Evolutionary conservation across 2,888 invertebrate genomes (phyloP).

Genomic region (Hemithea aestivaria): DNA sequence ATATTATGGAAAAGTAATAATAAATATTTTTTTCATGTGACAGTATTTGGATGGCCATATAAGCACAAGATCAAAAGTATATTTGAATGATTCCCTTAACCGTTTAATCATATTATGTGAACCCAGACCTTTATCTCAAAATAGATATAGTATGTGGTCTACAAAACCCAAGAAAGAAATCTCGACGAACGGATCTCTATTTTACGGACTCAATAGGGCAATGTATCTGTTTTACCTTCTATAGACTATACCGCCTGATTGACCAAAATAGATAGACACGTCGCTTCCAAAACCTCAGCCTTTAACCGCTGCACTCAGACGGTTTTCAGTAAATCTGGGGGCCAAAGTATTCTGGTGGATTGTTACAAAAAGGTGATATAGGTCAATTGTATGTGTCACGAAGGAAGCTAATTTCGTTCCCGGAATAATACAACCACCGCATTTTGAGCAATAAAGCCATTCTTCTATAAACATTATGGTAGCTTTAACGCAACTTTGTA

Average conservation of each 20-base stretch:
- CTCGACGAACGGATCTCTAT: slow-evolving; percentile 35
- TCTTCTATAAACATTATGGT: slow-evolving; percentile 56
- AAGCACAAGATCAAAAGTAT: too few relatives aligned
- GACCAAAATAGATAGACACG: slow-evolving; percentile 29
- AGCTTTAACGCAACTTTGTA: slow-evolving; percentile 53
- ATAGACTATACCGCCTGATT: slow-evolving; percentile 22
- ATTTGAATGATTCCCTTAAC: too few relatives aligned
- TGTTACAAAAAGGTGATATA: slow-evolving; percentile 52
- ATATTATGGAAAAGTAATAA: too few relatives aligned
- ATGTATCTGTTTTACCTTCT: slow-evolving; percentile 35
- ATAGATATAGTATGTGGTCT: too few relatives aligned
- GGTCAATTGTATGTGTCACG: slow-evolving; percentile 64
- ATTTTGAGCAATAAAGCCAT: slow-evolving; percentile 66
- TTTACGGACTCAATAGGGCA: slow-evolving; percentile 23
- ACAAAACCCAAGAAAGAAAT: slow-evolving; percentile 25
- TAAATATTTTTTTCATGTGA: too few relatives aligned
- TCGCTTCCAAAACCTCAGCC: slow-evolving; percentile 28
- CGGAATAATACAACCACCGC: slow-evolving; percentile 44
- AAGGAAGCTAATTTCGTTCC: slow-evolving; percentile 48
- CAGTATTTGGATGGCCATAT: too few relatives aligned
- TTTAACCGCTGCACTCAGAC: slow-evolving; percentile 13
- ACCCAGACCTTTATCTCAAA: too few relatives aligned
- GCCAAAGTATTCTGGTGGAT: slow-evolving; percentile 37
- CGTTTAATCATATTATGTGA: too few relatives aligned
- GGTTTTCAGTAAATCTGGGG: slow-evolving; percentile 31